Percentiles rank a stretch among this genome's conserved stretches.
phyloP scores from a whole-genome alignment of 2,888 invertebrate species.

The Aphidoletes aphidimyza region DNA sequence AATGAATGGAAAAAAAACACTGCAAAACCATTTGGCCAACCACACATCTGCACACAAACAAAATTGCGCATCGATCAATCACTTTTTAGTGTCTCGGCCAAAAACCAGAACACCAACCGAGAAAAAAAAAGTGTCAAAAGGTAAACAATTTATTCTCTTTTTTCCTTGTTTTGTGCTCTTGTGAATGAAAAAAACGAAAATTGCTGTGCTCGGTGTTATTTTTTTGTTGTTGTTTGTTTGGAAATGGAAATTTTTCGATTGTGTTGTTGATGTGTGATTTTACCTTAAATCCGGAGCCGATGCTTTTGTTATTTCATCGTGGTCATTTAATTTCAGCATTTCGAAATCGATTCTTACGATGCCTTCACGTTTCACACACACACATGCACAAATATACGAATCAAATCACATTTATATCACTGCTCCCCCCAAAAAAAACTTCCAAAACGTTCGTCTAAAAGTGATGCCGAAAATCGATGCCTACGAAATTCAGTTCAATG shows the following conservation, averaged over 20 bases:
- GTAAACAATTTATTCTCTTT: not conserved
- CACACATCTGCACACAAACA: not conserved
- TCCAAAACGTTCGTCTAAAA: too few relatives aligned
- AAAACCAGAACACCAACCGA: too few relatives aligned
- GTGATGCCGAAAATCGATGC: too few relatives aligned
- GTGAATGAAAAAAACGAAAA: too few relatives aligned
- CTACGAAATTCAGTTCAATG: not conserved
- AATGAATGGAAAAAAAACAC: not conserved
- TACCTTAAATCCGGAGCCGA: constrained; percentile 33
- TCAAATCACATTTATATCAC: not conserved
- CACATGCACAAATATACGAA: not conserved
- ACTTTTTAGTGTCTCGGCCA: not conserved
- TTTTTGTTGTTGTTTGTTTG: not conserved
- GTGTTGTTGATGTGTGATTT: not conserved
- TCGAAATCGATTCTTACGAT: constrained; percentile 23
- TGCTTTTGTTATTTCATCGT: constrained; percentile 31
- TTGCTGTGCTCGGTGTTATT: not conserved
- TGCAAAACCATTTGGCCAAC: not conserved
- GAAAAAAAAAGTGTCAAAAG: too few relatives aligned
- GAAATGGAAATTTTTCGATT: not conserved
- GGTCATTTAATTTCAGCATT: constrained; percentile 33
- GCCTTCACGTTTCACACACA: not conserved
- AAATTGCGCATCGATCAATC: constrained; percentile 25
- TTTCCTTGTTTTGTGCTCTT: too few relatives aligned
- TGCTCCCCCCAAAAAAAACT: too few relatives aligned